These are phyloP conservation scores for Henricia sp. DNA, from an alignment of 53 echinoderm and acorn worm species.

Conservation along the genomic window DNA sequence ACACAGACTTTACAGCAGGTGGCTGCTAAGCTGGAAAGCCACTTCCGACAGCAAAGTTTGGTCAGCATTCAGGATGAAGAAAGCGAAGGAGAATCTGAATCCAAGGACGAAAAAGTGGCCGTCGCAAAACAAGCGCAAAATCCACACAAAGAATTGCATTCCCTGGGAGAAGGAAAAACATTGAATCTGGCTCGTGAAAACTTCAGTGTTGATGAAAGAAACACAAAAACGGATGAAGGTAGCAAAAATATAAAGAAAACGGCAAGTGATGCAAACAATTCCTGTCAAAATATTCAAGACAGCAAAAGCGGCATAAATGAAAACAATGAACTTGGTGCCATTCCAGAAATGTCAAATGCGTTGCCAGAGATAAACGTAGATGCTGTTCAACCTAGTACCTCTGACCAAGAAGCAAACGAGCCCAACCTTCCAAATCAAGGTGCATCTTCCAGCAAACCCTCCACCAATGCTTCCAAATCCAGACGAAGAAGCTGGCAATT, in stretches of 20 bases:
- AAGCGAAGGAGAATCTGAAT: conserved; percentile 15
- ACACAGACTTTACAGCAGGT: conserved; percentile 49
- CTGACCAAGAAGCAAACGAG: not conserved
- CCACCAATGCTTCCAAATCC: not conserved
- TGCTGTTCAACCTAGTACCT: too few species aligned
- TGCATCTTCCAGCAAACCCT: not conserved
- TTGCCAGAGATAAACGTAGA: too few species aligned
- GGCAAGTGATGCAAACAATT: not conserved
- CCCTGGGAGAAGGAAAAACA: too few species aligned
- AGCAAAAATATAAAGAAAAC: not conserved
- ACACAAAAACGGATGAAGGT: not conserved
- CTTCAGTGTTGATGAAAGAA: not conserved
- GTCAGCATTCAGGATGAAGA: conserved; percentile 52
- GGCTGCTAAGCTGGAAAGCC: conserved; percentile 46
- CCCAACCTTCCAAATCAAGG: not conserved
- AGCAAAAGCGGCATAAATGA: too few species aligned
- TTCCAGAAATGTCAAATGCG: too few species aligned
- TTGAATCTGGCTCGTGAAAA: too few species aligned
- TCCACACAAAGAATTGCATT: not conserved
- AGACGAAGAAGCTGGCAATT: conserved; percentile 28
- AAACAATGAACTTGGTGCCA: too few species aligned
- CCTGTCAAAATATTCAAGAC: not conserved
- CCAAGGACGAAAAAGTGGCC: not conserved
- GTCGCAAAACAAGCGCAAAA: not conserved
- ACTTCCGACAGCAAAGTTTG: conserved; percentile 37